Conservation (phyloP, 2,113 vertebrate genomes). For the Elanus axillaris region DNA sequence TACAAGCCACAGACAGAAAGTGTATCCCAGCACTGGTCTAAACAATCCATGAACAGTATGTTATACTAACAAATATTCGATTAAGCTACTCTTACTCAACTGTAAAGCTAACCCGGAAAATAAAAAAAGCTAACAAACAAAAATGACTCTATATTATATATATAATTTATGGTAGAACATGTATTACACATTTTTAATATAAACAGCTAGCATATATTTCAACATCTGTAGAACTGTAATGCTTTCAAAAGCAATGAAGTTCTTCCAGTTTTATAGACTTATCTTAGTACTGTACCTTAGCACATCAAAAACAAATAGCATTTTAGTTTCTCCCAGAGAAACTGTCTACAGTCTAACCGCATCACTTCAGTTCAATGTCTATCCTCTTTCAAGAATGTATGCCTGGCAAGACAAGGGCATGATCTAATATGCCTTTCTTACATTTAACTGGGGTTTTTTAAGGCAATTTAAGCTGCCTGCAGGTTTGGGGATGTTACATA, state of each 20-base stretch:
- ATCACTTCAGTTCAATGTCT: not conserved
- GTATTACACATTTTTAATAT: not conserved
- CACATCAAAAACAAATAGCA: not conserved
- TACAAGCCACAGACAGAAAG: not conserved
- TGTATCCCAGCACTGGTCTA: not conserved
- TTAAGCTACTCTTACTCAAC: not conserved
- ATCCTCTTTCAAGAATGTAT: not conserved
- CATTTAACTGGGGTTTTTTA: not conserved
- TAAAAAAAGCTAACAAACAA: not conserved
- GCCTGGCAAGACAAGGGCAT: not conserved
- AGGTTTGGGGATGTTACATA: not conserved
- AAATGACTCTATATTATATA: not conserved
- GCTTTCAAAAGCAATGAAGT: not conserved
- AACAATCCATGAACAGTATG: not conserved
- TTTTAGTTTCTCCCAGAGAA: not conserved
- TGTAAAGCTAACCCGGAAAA: not conserved
- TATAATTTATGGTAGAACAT: not conserved
- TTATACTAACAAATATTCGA: not conserved
- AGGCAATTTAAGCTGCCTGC: not conserved
- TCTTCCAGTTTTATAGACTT: not conserved
- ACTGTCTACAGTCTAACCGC: not conserved
- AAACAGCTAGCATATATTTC: not conserved
- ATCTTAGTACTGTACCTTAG: not conserved
- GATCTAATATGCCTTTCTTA: not conserved
- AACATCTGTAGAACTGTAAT: not conserved